These are phyloP conservation scores for Notamacropus eugenii DNA, from an alignment of 2,797 vertebrate species.

Conservation along the genomic window DNA sequence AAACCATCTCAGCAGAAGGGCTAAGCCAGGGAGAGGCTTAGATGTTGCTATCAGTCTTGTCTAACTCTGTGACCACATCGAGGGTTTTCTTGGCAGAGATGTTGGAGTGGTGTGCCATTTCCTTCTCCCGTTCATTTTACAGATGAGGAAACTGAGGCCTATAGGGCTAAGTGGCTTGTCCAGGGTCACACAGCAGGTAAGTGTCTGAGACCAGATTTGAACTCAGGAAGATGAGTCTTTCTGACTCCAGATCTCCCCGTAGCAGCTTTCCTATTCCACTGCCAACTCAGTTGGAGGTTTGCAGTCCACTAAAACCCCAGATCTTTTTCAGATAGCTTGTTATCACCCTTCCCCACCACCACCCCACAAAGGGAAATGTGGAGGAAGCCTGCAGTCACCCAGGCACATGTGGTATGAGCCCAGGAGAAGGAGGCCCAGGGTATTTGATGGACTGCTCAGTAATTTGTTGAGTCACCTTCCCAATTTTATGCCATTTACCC, in stretches of 20 bases:
- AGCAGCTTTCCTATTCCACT: background rate
- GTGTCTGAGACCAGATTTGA: background rate
- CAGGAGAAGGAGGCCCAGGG: background rate
- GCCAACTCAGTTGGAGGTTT: background rate
- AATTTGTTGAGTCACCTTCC: constrained; percentile 76
- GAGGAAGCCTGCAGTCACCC: background rate
- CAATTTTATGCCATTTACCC: constrained; percentile 77
- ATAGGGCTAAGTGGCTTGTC: background rate
- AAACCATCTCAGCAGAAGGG: too few relatives aligned
- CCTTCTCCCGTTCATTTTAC: background rate
- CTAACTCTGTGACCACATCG: background rate
- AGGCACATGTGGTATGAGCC: background rate
- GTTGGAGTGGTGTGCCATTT: background rate
- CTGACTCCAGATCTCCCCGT: background rate
- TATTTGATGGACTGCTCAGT: constrained; percentile 7
- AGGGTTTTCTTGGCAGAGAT: background rate
- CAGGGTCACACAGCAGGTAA: background rate
- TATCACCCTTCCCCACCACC: too few relatives aligned
- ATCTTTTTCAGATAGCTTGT: background rate
- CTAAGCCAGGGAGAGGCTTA: background rate
- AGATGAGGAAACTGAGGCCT: background rate
- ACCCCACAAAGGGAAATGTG: background rate
- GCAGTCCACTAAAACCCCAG: background rate
- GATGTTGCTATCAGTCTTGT: background rate
- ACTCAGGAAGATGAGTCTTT: background rate